Conservation (phyloP, 2,797 vertebrate species). For the Sebastes goodei region DNA sequence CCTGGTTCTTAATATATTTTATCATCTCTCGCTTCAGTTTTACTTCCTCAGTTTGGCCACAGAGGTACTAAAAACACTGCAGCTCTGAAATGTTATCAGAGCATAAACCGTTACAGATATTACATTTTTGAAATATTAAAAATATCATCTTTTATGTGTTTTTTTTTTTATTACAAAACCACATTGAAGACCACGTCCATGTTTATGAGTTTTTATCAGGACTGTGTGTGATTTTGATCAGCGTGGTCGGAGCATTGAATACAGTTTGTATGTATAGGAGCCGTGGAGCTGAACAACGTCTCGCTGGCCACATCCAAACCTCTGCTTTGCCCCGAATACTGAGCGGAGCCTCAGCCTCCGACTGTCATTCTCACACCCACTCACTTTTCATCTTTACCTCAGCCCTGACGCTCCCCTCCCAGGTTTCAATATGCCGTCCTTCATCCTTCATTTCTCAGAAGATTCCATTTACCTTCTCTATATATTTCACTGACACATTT, state of each 20-base stretch:
- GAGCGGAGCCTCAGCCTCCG: conserved; percentile 39
- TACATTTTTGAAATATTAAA: conserved; percentile 39
- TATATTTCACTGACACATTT: conserved; percentile 71
- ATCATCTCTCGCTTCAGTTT: conserved; percentile 24
- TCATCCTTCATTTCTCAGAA: conserved; percentile 69
- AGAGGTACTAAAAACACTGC: conserved; percentile 16
- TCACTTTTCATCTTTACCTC: conserved; percentile 56
- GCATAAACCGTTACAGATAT: conserved; percentile 29
- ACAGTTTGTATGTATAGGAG: neutral
- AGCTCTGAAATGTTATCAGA: conserved; percentile 41
- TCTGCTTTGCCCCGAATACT: conserved; percentile 52
- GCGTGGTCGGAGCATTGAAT: neutral
- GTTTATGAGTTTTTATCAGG: conserved; percentile 18
- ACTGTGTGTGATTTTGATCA: neutral
- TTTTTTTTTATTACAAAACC: conserved; percentile 28
- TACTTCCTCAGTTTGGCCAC: conserved; percentile 9
- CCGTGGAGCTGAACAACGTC: neutral
- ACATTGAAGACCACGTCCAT: neutral
- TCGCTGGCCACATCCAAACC: conserved; percentile 42
- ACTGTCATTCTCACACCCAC: conserved; percentile 54
- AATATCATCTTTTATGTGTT: conserved; percentile 9
- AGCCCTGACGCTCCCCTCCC: conserved; percentile 31
- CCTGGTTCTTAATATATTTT: conserved; percentile 31
- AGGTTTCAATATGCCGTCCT: conserved; percentile 59
- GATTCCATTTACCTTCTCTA: conserved; percentile 70